Conservation (phyloP, 2,797 vertebrate genomes). For the Acanthurus lineatus region DNA sequence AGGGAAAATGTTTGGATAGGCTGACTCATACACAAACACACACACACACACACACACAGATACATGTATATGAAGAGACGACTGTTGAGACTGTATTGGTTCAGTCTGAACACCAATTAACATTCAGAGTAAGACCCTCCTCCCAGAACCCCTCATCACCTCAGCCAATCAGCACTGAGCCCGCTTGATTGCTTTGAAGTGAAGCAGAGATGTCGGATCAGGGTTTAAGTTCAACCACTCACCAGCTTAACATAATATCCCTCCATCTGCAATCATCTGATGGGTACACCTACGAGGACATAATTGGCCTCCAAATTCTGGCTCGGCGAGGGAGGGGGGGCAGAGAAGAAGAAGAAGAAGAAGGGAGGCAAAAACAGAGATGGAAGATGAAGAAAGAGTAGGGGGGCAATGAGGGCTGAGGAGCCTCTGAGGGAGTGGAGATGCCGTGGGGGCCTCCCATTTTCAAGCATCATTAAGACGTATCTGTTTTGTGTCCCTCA, state of each 20-base stretch:
- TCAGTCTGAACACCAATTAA: conserved; percentile 70
- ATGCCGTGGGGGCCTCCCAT: conserved; percentile 60
- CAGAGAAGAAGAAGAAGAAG: conserved; percentile 2
- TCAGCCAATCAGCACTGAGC: conserved; percentile 70
- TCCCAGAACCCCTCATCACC: conserved; percentile 64
- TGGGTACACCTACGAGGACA: conserved; percentile 77
- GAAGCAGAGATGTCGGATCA: conserved; percentile 76
- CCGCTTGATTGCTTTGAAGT: conserved; percentile 83
- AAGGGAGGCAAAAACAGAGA: conserved; percentile 4
- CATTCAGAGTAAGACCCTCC: conserved; percentile 65
- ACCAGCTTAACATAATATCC: conserved; percentile 82
- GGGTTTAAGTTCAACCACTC: conserved; percentile 76
- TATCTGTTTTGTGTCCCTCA: conserved; percentile 79
- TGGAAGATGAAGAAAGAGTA: conserved; percentile 28
- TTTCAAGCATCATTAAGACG: conserved; percentile 78
- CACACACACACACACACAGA: conserved; percentile 27
- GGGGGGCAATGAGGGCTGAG: conserved; percentile 3
- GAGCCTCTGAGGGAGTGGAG: conserved; percentile 37
- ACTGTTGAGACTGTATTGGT: conserved; percentile 59
- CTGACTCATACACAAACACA: conserved; percentile 15
- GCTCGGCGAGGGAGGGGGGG: conserved; percentile 5
- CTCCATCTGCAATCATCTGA: conserved; percentile 79
- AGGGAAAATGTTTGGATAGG: conserved; percentile 50
- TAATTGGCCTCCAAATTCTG: conserved; percentile 79
- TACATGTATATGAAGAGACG: conserved; percentile 1